Evolutionary conservation across 2,113 vertebrate genomes (phyloP).

Genomic region (Neomonachus schauinslandi): DNA sequence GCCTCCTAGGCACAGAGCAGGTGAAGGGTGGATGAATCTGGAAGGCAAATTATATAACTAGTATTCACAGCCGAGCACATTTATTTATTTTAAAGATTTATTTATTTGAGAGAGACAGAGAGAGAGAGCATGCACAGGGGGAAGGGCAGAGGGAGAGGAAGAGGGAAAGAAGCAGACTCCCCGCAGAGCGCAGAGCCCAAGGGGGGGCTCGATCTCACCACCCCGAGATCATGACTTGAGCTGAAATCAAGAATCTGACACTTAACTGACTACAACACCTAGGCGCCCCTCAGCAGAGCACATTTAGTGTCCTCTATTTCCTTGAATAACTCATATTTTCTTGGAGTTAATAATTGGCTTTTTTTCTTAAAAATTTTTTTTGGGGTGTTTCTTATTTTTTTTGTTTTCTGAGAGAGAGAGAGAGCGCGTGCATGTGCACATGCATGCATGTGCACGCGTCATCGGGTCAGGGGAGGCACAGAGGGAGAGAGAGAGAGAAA

Average conservation of each 20-base stretch:
- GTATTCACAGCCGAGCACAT: neutral
- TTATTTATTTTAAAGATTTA: neutral
- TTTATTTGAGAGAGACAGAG: neutral
- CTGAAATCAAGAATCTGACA: too few relatives aligned
- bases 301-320: neutral
- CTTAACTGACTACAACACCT: too few relatives aligned
- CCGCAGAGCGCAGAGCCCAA: too few relatives aligned
- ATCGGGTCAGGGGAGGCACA: too few relatives aligned
- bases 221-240: too few relatives aligned
- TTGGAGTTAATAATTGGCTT: slow-evolving; percentile 53
- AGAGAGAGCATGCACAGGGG: neutral
- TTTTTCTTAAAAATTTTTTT: neutral
- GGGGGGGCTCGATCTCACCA: too few relatives aligned
- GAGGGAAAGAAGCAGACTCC: too few relatives aligned
- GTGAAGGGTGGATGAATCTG: neutral
- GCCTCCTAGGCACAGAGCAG: neutral
- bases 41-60: neutral
- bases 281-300: neutral
- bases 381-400: too few relatives aligned
- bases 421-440: too few relatives aligned
- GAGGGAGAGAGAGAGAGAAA: too few relatives aligned
- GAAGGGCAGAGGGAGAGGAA: neutral
- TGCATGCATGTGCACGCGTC: too few relatives aligned
- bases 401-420: too few relatives aligned
- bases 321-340: slow-evolving; percentile 31